Evolutionary conservation across 2,888 invertebrate species (phyloP).

Genomic region (Cecidostiba fungosa): DNA sequence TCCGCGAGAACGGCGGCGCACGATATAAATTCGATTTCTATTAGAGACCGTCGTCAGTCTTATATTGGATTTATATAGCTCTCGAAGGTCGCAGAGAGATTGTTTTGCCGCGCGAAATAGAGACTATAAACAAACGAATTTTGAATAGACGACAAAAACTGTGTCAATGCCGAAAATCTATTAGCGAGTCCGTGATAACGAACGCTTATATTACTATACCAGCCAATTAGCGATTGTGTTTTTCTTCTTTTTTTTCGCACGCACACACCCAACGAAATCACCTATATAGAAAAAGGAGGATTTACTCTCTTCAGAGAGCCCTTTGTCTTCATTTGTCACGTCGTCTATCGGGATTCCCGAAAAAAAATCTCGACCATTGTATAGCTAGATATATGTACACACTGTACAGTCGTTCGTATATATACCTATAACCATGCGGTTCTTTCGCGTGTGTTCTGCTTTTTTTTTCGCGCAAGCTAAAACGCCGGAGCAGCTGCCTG

Average conservation of each 20-base stretch:
- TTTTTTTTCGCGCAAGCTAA: neutral
- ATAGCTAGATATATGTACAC: too few species aligned
- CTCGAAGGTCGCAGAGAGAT: neutral
- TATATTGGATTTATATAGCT: neutral
- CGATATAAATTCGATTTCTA: neutral
- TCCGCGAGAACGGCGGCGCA: neutral
- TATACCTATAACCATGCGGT: neutral
- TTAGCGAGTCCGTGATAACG: neutral
- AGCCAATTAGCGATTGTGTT: neutral
- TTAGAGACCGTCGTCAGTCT: too few species aligned
- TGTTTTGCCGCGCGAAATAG: too few species aligned
- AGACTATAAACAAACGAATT: neutral
- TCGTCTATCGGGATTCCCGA: neutral
- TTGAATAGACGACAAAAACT: neutral
- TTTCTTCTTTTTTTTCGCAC: neutral
- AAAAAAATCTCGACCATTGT: neutral
- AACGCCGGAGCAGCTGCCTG: neutral
- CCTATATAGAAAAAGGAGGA: neutral
- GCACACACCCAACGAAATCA: neutral
- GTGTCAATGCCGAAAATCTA: neutral
- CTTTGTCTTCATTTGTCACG: neutral
- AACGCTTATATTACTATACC: neutral
- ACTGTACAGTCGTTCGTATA: too few species aligned
- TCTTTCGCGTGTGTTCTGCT: neutral
- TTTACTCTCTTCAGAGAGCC: neutral